Evolutionary conservation across 2,888 invertebrate species (phyloP), one percentile per base, ranked within the genome.

Genomic region (Hirtodrosophila trivittata): DNA sequence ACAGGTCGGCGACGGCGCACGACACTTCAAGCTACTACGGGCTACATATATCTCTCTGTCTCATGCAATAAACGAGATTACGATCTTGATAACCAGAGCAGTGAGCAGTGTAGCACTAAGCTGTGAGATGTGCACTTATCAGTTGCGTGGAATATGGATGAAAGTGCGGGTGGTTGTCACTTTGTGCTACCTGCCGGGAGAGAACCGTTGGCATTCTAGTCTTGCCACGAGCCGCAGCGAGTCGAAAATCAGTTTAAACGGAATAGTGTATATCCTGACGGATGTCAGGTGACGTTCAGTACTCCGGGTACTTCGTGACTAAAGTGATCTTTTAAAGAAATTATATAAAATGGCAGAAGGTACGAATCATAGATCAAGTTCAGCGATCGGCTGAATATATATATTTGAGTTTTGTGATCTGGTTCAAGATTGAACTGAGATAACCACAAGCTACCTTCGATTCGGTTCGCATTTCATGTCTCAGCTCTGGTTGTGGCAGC

Each of bases 91-190:
- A 65, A 62, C 7, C 45, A 35, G 54, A 47, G 25, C 57, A 8
- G 12, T 16, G 62, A 73, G 73, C 70, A n/a, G n/a, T 67, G 62
- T 55, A 65, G 66, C 77, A 74, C 66, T 59, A 49, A 55, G 63
- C 59, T 6, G 25, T 42, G 42, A 56, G 69, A 74, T 76, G 66
- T 45, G 54, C 64, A 74, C 60, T 83, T 83, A 84, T 80, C 84
- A 80, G 81, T 82, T 66, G 59, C 42, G 56, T 70, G 63, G 49
- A 37, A 65, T 60, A 60, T 38, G 59, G 52, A 38, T 66, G 33
- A 55, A 45, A 50, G 69, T 66, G 78, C 60, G 55, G 63, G 51
- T 72, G 77, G 42, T 35, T 42, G 12, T 18, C 14, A 35, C 43
- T 52, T 45, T 26, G 21, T 46, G 55, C 47, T 66, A 62, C 25